Evolutionary conservation across 1,140 invertebrate species (phyloP), one percentile per base, ranked within the genome.

Genomic region (Platorchestia sp.): DNA sequence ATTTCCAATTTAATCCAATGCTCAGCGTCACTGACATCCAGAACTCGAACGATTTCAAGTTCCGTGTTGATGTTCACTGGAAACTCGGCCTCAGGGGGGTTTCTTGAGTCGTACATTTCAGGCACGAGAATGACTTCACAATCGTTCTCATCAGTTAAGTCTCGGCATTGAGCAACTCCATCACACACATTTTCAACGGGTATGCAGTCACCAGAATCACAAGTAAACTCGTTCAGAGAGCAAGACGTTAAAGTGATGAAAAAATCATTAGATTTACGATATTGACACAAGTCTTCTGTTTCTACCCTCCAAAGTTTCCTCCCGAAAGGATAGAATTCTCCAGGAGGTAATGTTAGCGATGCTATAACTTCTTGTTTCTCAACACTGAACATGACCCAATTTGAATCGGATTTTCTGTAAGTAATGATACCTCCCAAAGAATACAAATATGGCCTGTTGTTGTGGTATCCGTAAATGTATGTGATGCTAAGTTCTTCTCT

Each of bases 251-350:
- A 44, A 14, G 36, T 89, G 41, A 89, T 43, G 41, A 42, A 41
- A 41, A 89, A 5, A 43, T 89, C 27, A 27, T 3, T 41, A 44
- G 10, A 44, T 89, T 89, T 41, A 16, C 87, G 41, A 89, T 42
- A 89, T 41, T 89, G 87, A 44, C 87, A 86, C 41, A 89, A 89
- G n/a, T 44, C 87, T 16, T 89, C 27, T 14, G 43, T 44, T 42
- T 89, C 41, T 44, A 89, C 87, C 27, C n/a, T 42, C 87, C 87
- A 89, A 89, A 89, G 87, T 89, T 89, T 89, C 87, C 87, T 89
- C 3, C 87, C 87, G 41, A 89, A 3, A 42, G 87, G 87, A 42
- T 89, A 89, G 87, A 42, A 89, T 41, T 41, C 43, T 14, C 43
- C 87, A 89, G 36, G 6, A 89, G 43, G 10, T 6, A 89, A 5